These are phyloP conservation scores for Eulemur macaco DNA, from an alignment of 2,113 vertebrate genomes.

Conservation along the genomic window DNA sequence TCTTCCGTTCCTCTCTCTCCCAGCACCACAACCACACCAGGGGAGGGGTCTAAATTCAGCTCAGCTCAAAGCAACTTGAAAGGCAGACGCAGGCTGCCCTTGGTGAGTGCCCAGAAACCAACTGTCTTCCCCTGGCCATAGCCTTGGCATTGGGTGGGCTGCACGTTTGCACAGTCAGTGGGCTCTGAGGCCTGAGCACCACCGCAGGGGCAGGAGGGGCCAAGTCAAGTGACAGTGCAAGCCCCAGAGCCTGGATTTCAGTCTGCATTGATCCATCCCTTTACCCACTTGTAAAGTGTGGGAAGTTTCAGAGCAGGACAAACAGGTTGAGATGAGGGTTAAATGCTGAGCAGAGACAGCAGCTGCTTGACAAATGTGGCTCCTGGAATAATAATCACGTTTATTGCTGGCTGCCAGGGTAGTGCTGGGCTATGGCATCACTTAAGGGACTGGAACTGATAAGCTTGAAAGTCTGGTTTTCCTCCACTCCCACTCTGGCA, in stretches of 20 bases:
- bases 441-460: neutral
- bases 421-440: fast-evolving
- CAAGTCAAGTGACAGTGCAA: fast-evolving
- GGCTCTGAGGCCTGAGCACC: neutral
- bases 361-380: fast-evolving
- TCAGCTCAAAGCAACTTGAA: neutral
- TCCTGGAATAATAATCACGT: fast-evolving
- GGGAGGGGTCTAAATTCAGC: neutral
- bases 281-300: neutral
- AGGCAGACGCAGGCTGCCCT: neutral
- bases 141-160: neutral
- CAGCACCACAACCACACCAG: no score
- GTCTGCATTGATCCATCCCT: neutral
- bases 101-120: neutral
- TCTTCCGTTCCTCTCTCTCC: neutral
- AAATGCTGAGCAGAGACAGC: neutral
- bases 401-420: fast-evolving
- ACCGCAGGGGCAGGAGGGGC: neutral
- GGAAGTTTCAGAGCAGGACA: neutral
- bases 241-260: neutral
- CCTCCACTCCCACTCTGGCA: neutral
- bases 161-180: fast-evolving
- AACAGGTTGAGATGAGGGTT: neutral
- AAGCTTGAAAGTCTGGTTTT: neutral
- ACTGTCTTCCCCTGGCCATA: neutral